Percentiles rank a stretch among this genome's conserved stretches.
These are phyloP conservation scores for Drepana arcuata DNA, from an alignment of 1,140 invertebrate species.

Conservation along the genomic window DNA sequence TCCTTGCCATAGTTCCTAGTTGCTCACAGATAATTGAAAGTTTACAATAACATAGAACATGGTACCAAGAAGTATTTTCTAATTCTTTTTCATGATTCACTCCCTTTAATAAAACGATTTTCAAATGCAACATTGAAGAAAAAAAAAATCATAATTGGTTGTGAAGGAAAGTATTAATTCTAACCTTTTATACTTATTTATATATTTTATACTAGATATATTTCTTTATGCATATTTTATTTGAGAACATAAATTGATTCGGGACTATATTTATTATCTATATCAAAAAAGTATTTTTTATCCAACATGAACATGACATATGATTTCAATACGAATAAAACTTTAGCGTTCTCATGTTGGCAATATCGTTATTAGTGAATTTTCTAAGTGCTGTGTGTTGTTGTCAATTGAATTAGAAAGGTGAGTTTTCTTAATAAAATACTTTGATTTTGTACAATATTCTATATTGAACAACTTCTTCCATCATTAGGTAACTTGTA, in stretches of 20 bases:
- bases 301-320: neutral
- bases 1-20: too few relatives aligned
- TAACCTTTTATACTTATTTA: neutral
- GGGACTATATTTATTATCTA: neutral
- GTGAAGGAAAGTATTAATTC: neutral
- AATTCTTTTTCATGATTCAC: too few relatives aligned
- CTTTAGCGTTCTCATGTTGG: conserved; percentile 24
- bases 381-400: conserved; percentile 57
- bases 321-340: neutral
- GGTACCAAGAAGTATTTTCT: too few relatives aligned
- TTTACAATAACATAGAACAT: too few relatives aligned
- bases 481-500: neutral
- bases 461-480: neutral
- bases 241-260: neutral
- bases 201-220: neutral
- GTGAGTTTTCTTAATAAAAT: conserved; percentile 38
- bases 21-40: too few relatives aligned
- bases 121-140: too few relatives aligned
- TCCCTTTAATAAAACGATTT: too few relatives aligned
- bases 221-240: too few relatives aligned
- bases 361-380: conserved; percentile 46
- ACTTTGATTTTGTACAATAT: neutral
- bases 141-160: too few relatives aligned
- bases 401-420: conserved; percentile 60
- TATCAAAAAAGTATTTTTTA: neutral